Base-by-base conservation (phyloP, 1,140 invertebrate species). In the Atta texana region DNA sequence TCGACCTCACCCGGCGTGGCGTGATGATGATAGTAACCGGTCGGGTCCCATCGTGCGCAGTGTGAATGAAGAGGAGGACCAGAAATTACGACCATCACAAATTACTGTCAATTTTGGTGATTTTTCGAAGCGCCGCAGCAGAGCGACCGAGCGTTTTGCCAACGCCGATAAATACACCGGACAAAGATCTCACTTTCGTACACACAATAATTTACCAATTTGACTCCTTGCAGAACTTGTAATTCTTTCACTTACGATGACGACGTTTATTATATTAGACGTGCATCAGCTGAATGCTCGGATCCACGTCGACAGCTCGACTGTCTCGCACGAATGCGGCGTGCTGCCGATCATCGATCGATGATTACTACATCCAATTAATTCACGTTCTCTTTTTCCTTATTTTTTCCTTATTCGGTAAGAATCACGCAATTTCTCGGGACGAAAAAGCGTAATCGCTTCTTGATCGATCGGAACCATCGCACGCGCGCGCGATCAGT, bases 101-200 rank as follows among this genome's bases (percentile, higher is more conserved):
- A 91, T 90, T 90, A 77, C 89, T 90, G 89, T 90, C 89, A 90
- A 90, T 90, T 90, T 90, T 88, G 89, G 81, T 16, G 57, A 90
- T 90, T 90, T 90, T 90, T 90, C 74, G 55, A 59, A 39, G 49
- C 57, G 63, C 49, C 44, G 28, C 34, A 24, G 16, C 39, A 49
- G 63, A 74, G 34, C 85, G 72, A 24, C 55, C 76, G 44, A 18
- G 34, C 77, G 63, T 49, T 71, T 87, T 69, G 39, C 71, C 88
- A 53, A 39, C 74, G 12, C 28, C 34, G 53, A 24, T 51, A 68
- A 71, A 87, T 66, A 68, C 55, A 75, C 55, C 77, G 78, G 68
- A 55, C 31, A 18, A 16, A 53, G 16, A 71, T 71, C 64, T 44
- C 34, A 31, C 44, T 24, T 21, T 68, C 44, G 77, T 57, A 24